Evolutionary conservation across 2,888 invertebrate species (phyloP), one percentile per base, ranked within the genome.

Genomic region (Cephus rjabovi): DNA sequence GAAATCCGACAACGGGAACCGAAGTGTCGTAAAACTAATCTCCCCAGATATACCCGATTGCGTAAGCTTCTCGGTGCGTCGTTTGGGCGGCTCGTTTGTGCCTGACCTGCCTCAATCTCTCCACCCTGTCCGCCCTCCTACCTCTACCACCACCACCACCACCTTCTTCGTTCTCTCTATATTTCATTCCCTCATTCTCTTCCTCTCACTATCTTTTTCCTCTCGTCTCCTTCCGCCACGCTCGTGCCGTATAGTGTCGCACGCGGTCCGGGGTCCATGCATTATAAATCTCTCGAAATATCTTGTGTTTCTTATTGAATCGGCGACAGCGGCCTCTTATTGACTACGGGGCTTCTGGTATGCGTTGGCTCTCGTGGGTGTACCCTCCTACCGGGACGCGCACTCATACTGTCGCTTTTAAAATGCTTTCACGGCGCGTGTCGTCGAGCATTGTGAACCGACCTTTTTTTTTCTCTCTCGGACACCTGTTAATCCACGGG

Each of bases 231-330:
- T 34, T 71, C 71, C 15, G 33, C 71, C 71, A 71, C 71, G 31
- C 33, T 71, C 71, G 31, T 56, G 56, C 56, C 56, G 56, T 9
- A 56, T 56, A 71, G 33, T 34, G 71, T 71, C 71, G 71, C 71
- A 71, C 83, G 80, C 84, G 78, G 75, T 75, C 74, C 37, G 81
- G 56, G 56, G 81, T 85, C 81, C 85, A 81, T 82, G 85, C 84
- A 82, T 86, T 86, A 85, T 86, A 86, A 86, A 86, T 86, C 86
- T 86, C 85, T 82, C 83, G 82, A 82, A 86, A 86, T 86, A 85
- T 85, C 86, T 83, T 80, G 80, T 82, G 83, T 83, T 84, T 84
- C 83, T 84, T 81, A 80, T 83, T 85, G 84, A 74, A 82, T 79
- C 77, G 77, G 79, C 79, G 77, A 76, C 74, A 30, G 34, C 34